Base-by-base conservation (phyloP, 2,113 vertebrate genomes). In the Mastomys natalensis region DNA sequence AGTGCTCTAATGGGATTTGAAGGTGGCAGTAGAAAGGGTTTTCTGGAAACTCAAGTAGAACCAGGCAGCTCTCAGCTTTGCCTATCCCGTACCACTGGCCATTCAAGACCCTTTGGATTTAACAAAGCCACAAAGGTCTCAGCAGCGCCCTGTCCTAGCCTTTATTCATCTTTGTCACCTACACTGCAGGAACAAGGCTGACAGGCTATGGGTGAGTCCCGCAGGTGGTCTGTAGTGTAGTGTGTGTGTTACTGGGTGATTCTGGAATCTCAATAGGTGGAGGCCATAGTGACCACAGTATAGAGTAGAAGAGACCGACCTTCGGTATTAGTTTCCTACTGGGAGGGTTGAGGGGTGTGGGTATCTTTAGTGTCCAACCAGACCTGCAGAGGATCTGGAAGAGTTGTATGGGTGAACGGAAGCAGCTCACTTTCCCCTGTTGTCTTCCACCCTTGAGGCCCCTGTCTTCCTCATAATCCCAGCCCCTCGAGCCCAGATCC, bases 1-100 rank as follows among this genome's bases (percentile, higher is more conserved):
- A 17, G 37, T 3, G 43, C 85, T 26, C 4, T 9, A 21, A 8
- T 1, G 76, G 55, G 15, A 43, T 21, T 6, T 51, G 87, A 62
- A 43, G 66, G 16, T 13, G 0, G 26, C 2, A 1, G 16, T 0
- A 8, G 73, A 11, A n/a, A 13, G 72, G 48, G 53, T 29, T 73
- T 82, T 80, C 73, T 53, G 73, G 78, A 89, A 95, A 82, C 26
- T 58, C n/a, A 0, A 3, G 48, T 55, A 17, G 37, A 13, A 9
- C 29, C 12, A 40, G 62, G 21, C n/a, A 24, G 21, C 62, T 16
- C 15, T 40, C 73, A 15, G 91, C 62, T 66, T 48, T 19, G 17
- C 16, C 29, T 43, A 43, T 7, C 8, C 34, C 12, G 1, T 60
- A 7, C n/a, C 10, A 3, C 74, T 19, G 55, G 81, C 34, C 73